Conservation (phyloP, 1,140 invertebrate genomes). For the Anoplolepis gracilipes region DNA sequence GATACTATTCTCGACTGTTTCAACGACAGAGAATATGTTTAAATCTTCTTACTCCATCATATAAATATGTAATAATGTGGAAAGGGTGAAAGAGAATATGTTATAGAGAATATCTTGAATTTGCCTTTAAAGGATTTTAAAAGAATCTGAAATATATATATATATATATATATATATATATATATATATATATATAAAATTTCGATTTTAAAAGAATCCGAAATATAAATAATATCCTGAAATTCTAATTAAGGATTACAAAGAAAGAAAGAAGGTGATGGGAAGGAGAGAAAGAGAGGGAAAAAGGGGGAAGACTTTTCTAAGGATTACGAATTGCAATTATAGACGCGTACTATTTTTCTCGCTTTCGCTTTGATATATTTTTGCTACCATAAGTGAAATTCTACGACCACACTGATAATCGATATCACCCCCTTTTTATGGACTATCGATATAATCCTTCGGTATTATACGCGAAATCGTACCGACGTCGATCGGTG, state of each 20-base stretch:
- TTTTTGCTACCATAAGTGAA: conserved; percentile 6
- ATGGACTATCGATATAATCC: conserved; percentile 12
- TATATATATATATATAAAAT: no score
- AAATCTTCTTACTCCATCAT: neutral
- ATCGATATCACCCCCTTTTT: conserved; percentile 24
- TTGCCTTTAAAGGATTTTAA: neutral
- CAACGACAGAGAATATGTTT: neutral
- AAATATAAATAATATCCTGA: neutral
- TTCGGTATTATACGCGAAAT: conserved; percentile 13
- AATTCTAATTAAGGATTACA: neutral
- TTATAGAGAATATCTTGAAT: neutral
- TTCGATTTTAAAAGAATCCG: neutral
- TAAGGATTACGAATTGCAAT: neutral
- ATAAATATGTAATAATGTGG: neutral
- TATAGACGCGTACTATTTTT: neutral
- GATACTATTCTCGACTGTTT: conserved; percentile 36
- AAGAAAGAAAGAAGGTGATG: neutral
- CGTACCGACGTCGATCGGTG: neutral
- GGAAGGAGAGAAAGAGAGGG: no score
- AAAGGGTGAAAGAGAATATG: neutral
- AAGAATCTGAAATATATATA: no score
- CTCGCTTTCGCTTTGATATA: conserved; percentile 8
- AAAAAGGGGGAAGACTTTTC: neutral
- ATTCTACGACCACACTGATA: conserved; percentile 8
- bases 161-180: no score